These are phyloP conservation scores for Tholera decimalis DNA, from an alignment of 2,888 invertebrate genomes.

Conservation along the genomic window DNA sequence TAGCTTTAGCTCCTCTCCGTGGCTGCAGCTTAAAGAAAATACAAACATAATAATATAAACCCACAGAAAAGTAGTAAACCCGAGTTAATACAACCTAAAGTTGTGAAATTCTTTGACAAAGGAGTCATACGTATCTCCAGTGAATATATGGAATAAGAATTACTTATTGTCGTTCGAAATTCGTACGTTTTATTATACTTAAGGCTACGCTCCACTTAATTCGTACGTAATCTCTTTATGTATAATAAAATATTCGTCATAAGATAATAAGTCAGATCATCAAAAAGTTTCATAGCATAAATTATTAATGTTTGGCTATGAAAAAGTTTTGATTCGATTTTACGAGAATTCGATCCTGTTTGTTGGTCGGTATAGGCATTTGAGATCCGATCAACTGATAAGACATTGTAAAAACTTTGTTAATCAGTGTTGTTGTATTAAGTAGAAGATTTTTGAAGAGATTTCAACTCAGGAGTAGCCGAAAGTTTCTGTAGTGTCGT, in stretches of 20 bases:
- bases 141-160: slow-evolving; percentile 69
- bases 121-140: slow-evolving; percentile 54
- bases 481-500: slow-evolving; percentile 23
- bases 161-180: slow-evolving; percentile 64
- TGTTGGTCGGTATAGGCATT: slow-evolving; percentile 56
- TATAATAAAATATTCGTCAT: slow-evolving; percentile 65
- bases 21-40: slow-evolving; percentile 20
- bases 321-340: slow-evolving; percentile 67
- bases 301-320: slow-evolving; percentile 64
- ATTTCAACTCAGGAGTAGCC: slow-evolving; percentile 27
- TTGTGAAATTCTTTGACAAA: slow-evolving; percentile 58
- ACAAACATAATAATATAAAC: slow-evolving; percentile 39
- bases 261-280: slow-evolving; percentile 65
- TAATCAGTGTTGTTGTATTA: slow-evolving; percentile 55
- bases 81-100: slow-evolving; percentile 46
- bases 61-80: slow-evolving; percentile 51
- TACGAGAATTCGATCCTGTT: slow-evolving; percentile 59
- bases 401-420: slow-evolving; percentile 60
- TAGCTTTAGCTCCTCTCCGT: not conserved
- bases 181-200: slow-evolving; percentile 62
- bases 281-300: slow-evolving; percentile 62
- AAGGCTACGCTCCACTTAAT: slow-evolving; percentile 55
- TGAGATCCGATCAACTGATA: slow-evolving; percentile 59
- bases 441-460: slow-evolving; percentile 38
- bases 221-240: slow-evolving; percentile 60